These are phyloP conservation scores for Acleris holmiana DNA, from an alignment of 2,888 invertebrate species.

Conservation along the genomic window DNA sequence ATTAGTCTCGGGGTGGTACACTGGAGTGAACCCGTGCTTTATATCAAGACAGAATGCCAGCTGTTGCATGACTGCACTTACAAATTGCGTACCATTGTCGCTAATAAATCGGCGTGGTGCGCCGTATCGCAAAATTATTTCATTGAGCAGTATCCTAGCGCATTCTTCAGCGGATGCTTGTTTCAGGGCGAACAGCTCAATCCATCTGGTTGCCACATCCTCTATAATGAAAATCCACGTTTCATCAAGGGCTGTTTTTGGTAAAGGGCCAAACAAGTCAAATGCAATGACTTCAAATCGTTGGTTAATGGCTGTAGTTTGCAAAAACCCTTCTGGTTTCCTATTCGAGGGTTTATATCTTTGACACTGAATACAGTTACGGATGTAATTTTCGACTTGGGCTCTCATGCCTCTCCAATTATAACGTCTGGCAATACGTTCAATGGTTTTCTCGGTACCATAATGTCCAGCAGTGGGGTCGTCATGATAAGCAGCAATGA, in stretches of 20 bases:
- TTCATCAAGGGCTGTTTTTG: not conserved
- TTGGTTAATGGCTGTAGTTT: not conserved
- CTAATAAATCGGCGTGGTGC: constrained; percentile 49
- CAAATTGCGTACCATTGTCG: constrained; percentile 39
- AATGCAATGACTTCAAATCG: constrained; percentile 3
- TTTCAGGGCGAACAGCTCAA: too few species aligned
- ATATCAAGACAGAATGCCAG: constrained; percentile 5
- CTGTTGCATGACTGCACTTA: constrained; percentile 41
- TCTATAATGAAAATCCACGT: not conserved
- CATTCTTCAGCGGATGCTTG: too few species aligned
- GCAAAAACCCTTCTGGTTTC: too few species aligned
- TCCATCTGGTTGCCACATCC: too few species aligned
- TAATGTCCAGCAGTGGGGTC: too few species aligned
- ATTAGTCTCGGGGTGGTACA: constrained; percentile 35
- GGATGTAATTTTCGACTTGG: too few species aligned
- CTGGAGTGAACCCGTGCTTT: not conserved
- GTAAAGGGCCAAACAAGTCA: constrained; percentile 1
- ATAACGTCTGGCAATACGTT: too few species aligned
- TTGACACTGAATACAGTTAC: too few species aligned
- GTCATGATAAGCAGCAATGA: too few species aligned
- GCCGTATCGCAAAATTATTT: constrained; percentile 51
- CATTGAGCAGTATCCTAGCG: constrained; percentile 13
- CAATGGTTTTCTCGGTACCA: too few species aligned
- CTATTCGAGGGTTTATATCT: too few species aligned
- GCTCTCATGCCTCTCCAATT: too few species aligned